phyloP scores from a whole-genome alignment of 2,888 invertebrate species.

The Pseudoips prasinana region DNA sequence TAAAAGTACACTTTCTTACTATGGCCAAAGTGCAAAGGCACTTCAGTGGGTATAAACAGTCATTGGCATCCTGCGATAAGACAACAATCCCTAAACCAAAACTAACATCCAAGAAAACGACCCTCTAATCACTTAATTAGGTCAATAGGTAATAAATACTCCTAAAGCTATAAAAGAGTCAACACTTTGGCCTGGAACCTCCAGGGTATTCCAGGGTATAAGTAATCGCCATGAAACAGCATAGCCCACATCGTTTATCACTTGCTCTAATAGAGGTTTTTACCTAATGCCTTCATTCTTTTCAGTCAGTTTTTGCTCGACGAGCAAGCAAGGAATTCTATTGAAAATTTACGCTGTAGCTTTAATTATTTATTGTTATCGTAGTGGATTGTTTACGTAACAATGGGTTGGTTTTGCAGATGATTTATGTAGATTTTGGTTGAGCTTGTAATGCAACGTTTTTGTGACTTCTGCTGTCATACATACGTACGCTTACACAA shows the following conservation, averaged over 20 bases:
- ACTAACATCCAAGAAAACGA: conserved; percentile 4
- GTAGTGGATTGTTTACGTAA: conserved; percentile 12
- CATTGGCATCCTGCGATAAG: no score
- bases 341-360: conserved; percentile 16
- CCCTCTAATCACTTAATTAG: conserved; percentile 15
- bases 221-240: conserved; percentile 53
- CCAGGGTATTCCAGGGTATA: conserved; percentile 31
- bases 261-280: conserved; percentile 56
- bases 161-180: conserved; percentile 19
- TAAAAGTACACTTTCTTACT: no score
- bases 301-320: conserved; percentile 44
- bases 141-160: conserved; percentile 2
- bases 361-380: conserved; percentile 36
- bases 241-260: conserved; percentile 52
- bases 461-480: no score
- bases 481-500: no score
- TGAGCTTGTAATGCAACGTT: no score
- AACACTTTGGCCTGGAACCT: conserved; percentile 23
- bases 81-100: conserved; percentile 3
- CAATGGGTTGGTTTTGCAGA: no score
- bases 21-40: no score
- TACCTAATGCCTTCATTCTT: conserved; percentile 52
- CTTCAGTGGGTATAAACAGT: no score
- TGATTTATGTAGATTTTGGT: no score
- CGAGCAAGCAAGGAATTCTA: conserved; percentile 30